These are phyloP conservation scores for Nibea albiflora DNA, from an alignment of 2,113 vertebrate genomes.

Conservation along the genomic window DNA sequence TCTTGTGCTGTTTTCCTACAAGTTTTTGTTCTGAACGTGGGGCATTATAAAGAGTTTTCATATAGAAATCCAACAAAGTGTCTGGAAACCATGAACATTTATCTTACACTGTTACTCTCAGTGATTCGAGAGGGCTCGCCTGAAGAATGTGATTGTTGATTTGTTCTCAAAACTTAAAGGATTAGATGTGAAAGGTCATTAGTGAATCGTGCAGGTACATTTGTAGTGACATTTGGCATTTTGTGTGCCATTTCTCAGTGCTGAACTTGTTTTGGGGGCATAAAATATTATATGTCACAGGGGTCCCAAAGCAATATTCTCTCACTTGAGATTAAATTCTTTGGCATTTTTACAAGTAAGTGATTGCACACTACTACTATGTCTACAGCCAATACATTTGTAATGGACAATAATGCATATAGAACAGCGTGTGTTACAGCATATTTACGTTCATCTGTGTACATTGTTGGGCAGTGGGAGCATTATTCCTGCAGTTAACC, in stretches of 20 bases:
- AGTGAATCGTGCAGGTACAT: conserved; percentile 24
- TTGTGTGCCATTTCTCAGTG: conserved; percentile 31
- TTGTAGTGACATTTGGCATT: conserved; percentile 63
- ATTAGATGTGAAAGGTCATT: conserved; percentile 58
- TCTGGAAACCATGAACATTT: conserved; percentile 23
- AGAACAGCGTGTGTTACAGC: neutral
- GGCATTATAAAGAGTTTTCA: conserved; percentile 64
- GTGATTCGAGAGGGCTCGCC: conserved; percentile 36
- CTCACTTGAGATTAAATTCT: conserved; percentile 18
- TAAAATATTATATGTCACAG: conserved; percentile 42
- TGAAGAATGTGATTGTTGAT: conserved; percentile 31
- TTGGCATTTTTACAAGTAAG: conserved; percentile 2
- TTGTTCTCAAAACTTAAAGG: conserved; percentile 43
- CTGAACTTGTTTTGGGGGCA: conserved; percentile 55
- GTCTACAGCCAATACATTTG: conserved; percentile 14
- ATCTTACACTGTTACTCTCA: conserved; percentile 35
- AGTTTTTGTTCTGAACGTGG: conserved; percentile 47
- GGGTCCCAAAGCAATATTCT: conserved; percentile 63
- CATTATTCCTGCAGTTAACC: neutral
- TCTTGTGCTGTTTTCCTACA: conserved; percentile 43
- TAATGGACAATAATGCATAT: conserved; percentile 7
- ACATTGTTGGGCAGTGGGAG: neutral
- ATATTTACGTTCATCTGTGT: conserved; percentile 17
- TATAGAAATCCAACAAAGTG: conserved; percentile 30
- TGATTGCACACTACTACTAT: neutral